phyloP scores from a whole-genome alignment of 1,140 invertebrate species.

The Drosophila santomea region DNA sequence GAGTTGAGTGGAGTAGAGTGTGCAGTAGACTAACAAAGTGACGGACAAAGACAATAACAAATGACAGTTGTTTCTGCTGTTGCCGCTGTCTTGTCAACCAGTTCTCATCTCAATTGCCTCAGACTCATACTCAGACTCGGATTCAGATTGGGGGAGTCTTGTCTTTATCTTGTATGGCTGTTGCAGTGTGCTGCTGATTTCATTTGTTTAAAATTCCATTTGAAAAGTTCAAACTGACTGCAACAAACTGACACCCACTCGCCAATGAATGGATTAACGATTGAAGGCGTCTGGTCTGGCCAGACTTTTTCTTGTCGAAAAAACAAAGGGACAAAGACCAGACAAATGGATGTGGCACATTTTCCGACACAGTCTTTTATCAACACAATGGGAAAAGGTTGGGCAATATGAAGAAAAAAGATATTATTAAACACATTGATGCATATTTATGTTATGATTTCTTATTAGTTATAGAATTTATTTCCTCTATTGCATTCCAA shows the following conservation, averaged over 20 bases:
- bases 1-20: conserved; percentile 24
- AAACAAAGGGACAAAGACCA: conserved; percentile 25
- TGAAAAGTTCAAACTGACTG: conserved; percentile 25
- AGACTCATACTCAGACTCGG: background rate
- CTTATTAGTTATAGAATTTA: background rate
- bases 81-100: conserved; percentile 36
- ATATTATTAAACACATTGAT: background rate
- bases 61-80: conserved; percentile 56
- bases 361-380: background rate
- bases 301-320: conserved; percentile 27
- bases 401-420: background rate
- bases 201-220: conserved; percentile 52
- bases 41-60: conserved; percentile 63
- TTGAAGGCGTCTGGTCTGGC: conserved; percentile 36
- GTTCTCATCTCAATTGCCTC: conserved; percentile 57
- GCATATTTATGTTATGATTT: background rate
- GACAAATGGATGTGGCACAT: conserved; percentile 18
- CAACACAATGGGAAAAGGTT: background rate
- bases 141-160: conserved; percentile 13
- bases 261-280: conserved; percentile 31
- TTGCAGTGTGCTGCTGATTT: conserved; percentile 28
- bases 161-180: conserved; percentile 25
- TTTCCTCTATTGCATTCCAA: background rate
- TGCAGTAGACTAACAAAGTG: conserved; percentile 36
- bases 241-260: conserved; percentile 36